A percentile compares a stretch with the other conserved stretches of the same genome.
phyloP scores from a whole-genome alignment of 2,113 vertebrate species.

The Oryzias javanicus region DNA sequence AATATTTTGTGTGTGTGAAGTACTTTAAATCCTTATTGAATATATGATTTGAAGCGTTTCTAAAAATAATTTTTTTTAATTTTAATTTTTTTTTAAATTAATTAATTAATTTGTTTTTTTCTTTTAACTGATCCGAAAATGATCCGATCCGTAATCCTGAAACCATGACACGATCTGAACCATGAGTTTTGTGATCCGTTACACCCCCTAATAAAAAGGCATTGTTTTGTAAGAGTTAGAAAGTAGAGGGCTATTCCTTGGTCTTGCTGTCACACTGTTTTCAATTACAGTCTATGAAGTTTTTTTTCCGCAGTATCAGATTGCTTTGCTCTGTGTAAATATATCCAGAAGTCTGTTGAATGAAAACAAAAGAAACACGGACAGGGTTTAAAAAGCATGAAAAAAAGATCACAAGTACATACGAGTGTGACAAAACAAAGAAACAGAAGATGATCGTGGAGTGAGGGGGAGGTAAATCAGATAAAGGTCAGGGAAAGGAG shows the following conservation, averaged over 20 bases:
- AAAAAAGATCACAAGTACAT: conserved; percentile 6
- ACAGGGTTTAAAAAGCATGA: conserved; percentile 3
- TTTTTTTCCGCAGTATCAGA: conserved; percentile 34
- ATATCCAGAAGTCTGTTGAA: conserved; percentile 28
- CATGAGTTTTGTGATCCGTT: no score
- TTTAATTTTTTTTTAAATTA: no score
- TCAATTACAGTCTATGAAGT: conserved; percentile 66
- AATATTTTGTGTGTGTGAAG: no score
- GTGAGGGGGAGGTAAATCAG: conserved; percentile 16
- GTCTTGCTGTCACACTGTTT: conserved; percentile 61
- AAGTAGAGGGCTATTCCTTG: conserved; percentile 43
- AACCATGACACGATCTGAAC: no score
- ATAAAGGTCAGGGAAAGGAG: conserved; percentile 40
- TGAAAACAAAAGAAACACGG: conserved; percentile 24
- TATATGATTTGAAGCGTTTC: no score
- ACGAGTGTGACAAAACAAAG: conserved; percentile 19
- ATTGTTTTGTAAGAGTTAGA: conserved; percentile 39
- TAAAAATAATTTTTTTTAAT: no score
- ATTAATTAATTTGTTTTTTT: no score
- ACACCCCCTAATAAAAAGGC: conserved; percentile 19
- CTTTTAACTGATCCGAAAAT: no score
- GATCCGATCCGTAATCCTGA: no score
- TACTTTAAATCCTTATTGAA: no score
- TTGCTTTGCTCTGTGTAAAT: conserved; percentile 53
- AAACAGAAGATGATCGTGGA: conserved; percentile 33